Evolutionary conservation across 1,140 invertebrate species (phyloP).

Genomic region (Brachionus koreanus): DNA sequence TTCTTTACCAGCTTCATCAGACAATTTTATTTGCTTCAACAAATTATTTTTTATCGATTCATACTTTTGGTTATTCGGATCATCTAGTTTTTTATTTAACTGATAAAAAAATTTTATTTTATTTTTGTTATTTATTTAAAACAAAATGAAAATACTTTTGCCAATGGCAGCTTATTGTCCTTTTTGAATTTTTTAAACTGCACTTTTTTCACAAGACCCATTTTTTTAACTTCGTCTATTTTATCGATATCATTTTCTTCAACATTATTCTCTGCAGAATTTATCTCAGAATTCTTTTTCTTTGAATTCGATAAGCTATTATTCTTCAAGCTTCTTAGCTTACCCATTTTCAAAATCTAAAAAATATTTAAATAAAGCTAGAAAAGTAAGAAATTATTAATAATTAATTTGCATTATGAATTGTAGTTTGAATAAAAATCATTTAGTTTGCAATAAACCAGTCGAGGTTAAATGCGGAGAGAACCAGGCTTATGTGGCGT

Average conservation of each 20-base stretch:
- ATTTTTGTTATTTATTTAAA: not conserved
- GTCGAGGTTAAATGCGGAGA: not conserved
- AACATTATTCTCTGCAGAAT: not conserved
- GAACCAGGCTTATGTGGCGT: not conserved
- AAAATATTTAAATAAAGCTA: not conserved
- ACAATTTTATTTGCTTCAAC: slow-evolving; percentile 37
- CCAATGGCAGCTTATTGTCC: not conserved
- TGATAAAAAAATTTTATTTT: not conserved
- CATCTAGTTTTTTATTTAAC: slow-evolving; percentile 16
- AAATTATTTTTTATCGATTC: slow-evolving; percentile 36
- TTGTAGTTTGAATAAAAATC: slow-evolving; percentile 21
- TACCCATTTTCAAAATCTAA: slow-evolving; percentile 5
- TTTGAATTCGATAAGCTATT: slow-evolving; percentile 12
- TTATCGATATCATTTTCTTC: not conserved
- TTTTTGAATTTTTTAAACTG: slow-evolving; percentile 24
- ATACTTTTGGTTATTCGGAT: slow-evolving; percentile 6
- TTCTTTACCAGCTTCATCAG: not conserved
- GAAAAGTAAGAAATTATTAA: not conserved
- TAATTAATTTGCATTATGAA: not conserved
- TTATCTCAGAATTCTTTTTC: not conserved
- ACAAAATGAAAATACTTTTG: not conserved
- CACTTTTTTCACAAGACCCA: not conserved
- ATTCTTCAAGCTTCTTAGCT: slow-evolving; percentile 12
- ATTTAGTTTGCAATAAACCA: not conserved
- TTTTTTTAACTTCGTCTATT: not conserved